Base-by-base conservation (phyloP, 2,113 vertebrate species). In the Limnothrissa miodon region DNA sequence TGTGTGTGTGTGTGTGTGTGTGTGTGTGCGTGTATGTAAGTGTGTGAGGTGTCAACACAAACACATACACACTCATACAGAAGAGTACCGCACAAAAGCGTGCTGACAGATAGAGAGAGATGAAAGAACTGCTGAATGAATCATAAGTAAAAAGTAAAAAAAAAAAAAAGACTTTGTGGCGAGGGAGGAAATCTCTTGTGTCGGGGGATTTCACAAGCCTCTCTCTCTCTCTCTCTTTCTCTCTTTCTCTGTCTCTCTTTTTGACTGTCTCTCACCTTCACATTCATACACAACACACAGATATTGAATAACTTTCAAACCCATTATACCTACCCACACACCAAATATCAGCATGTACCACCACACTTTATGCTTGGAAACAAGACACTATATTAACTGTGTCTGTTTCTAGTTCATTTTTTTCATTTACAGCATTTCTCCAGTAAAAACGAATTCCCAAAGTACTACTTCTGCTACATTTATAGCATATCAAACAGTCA, bases 101-200 rank as follows among this genome's bases (percentile, higher is more conserved):
- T 74, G 66, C 66, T 74, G 66, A 62, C 59, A 62, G 59, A 74
- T 3, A 74, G 33, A 36, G 13, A 36, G 66, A 74, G 66, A 74
- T 74, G 66, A 74, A 74, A 74, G 66, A 74, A 74, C 29, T 74
- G 66, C 66, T 74, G 66, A 74, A 74, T 74, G 66, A 74, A 74
- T 74, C 66, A 74, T 74, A 74, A 74, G 29, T 17, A 56, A 48
- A 6, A 56, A 53, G 8, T 5, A 53, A 53, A 59, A 59, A 59
- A 59, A 59, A 23, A 59, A 74, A 74, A 74, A 36, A 74, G 66
- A 74, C 66, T 74, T 66, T 74, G 62, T 36, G 62, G 62, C 4
- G 66, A 74, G 66, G 66, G 11, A 74, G 66, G 33, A 74, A 74
- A 74, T 74, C 59, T 66, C 59, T 13, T 33, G 66, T 74, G 66